phyloP scores from a whole-genome alignment of 1,140 invertebrate species.

The Caerostris darwini region DNA sequence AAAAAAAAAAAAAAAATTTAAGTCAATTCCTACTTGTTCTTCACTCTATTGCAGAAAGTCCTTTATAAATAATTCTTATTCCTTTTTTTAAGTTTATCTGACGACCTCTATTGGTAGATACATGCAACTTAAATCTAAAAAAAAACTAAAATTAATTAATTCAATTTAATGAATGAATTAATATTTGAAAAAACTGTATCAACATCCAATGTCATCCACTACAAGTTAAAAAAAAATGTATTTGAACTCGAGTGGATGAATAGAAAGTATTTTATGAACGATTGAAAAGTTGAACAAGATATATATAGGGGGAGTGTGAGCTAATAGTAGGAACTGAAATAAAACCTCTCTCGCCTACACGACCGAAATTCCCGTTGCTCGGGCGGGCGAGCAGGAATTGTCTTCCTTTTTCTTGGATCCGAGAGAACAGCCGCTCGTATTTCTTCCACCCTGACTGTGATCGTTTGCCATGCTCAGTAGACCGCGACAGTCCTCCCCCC shows the following conservation, averaged over 20 bases:
- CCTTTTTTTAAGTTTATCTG: too few relatives aligned
- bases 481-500: conserved; percentile 47
- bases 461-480: conserved; percentile 37
- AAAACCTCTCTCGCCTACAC: neutral
- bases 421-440: conserved; percentile 17
- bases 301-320: neutral
- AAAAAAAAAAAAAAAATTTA: too few relatives aligned
- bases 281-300: neutral
- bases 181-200: too few relatives aligned
- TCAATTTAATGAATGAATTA: too few relatives aligned
- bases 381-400: neutral
- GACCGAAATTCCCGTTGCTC: neutral
- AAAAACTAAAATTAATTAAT: too few relatives aligned
- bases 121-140: too few relatives aligned
- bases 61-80: too few relatives aligned
- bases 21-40: too few relatives aligned
- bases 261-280: neutral
- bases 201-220: neutral
- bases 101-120: too few relatives aligned
- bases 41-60: too few relatives aligned
- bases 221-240: too few relatives aligned
- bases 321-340: neutral
- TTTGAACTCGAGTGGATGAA: neutral
- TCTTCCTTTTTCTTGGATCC: conserved; percentile 54
- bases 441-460: conserved; percentile 25